Conservation (phyloP, 2,888 invertebrate genomes). For the Lampropteryx suffumata region DNA sequence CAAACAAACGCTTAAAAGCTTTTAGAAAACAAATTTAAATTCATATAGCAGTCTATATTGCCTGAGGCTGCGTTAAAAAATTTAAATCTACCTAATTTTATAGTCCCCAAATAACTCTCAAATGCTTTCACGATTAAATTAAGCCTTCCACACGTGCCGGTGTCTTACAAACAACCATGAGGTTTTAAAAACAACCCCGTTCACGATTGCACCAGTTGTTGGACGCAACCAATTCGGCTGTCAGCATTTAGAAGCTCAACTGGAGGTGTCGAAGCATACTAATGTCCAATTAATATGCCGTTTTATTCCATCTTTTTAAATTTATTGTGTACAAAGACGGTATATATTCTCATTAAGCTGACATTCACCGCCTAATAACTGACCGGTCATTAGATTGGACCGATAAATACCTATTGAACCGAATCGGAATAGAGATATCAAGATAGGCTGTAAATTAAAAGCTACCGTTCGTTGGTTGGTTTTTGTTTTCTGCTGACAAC, state of each 20-base stretch:
- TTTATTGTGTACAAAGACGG: constrained; percentile 69
- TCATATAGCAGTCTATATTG: constrained; percentile 51
- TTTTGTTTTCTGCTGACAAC: constrained; percentile 3
- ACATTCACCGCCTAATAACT: constrained; percentile 72
- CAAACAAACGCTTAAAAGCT: constrained; percentile 43
- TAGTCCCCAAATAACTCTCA: constrained; percentile 49
- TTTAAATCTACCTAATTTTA: constrained; percentile 64
- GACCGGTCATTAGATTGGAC: constrained; percentile 70
- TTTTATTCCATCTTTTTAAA: constrained; percentile 68
- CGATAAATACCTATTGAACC: constrained; percentile 68
- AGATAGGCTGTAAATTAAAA: constrained; percentile 31
- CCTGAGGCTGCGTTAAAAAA: constrained; percentile 51
- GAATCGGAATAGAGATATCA: constrained; percentile 39
- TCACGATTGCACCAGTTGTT: background rate
- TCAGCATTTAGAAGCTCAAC: background rate
- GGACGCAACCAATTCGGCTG: too few relatives aligned
- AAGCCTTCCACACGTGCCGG: constrained; percentile 1
- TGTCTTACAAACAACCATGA: background rate
- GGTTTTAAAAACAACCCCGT: too few relatives aligned
- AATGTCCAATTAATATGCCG: constrained; percentile 80
- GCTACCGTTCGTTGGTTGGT: constrained; percentile 17
- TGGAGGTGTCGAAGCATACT: constrained; percentile 68
- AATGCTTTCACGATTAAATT: constrained; percentile 52
- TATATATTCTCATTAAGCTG: constrained; percentile 80
- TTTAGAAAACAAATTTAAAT: constrained; percentile 52